Base-by-base conservation (phyloP, 30 jellyfish, hydroid and myxozoan genomes). In the Hydractinia echinata region DNA sequence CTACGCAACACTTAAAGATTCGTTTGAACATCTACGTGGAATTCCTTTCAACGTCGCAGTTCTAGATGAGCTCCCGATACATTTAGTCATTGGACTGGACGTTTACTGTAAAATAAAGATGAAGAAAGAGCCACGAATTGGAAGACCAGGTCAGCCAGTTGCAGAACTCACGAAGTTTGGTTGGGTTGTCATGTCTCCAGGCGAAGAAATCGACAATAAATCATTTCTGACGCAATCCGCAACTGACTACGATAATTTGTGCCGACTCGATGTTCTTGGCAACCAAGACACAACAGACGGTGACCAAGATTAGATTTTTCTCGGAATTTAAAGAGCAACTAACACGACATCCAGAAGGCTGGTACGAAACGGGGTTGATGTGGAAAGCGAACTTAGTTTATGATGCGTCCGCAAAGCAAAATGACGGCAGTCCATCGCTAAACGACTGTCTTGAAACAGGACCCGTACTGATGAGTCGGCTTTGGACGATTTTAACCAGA, bases 401-500 rank as follows among this genome's bases (percentile, higher is more conserved):
- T n/a, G n/a, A n/a, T n/a, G n/a, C n/a, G n/a, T n/a, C 78, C 55
- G 95, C 89, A 9, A 85, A 71, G 54, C 20, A 78, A 49, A 56
- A 67, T 20, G 72, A 77, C 76, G 4, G n/a, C 4, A 51, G 21
- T 4, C 76, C 88, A 39, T 82, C 96, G 4, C 87, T 88, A 9
- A 86, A 86, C 66, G 95, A 86, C 15, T 86, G 95, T 67, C 82
- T 86, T 0, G 85, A 86, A 54, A 82, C 95, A 15, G 90, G 95
- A 51, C 96, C 95, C 61, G 50, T 90, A 58, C 66, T 86, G 66
- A 79, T 72, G 84, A 61, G 70, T 19, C 78, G 52, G 72, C 66
- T 77, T 21, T 58, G 70, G 78, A 86, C 78, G 54, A 73, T 88
- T 66, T 69, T 88, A n/a, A 8, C 72, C 51, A 48, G 95, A 72